These are phyloP conservation scores for Siniperca obscura DNA, from an alignment of 2,797 vertebrate genomes.

Conservation along the genomic window DNA sequence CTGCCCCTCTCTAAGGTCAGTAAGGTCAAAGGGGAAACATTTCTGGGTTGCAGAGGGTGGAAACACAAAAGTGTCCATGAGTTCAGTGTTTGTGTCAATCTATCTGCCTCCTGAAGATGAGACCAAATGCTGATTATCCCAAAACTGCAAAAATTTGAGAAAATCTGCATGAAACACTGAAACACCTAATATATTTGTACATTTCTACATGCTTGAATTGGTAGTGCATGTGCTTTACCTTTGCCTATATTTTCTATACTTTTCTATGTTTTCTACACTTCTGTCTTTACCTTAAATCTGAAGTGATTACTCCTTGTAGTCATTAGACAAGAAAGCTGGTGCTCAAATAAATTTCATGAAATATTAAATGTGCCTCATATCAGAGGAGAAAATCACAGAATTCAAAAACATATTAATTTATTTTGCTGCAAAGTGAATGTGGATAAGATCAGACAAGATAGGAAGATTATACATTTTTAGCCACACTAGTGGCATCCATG, in stretches of 20 bases:
- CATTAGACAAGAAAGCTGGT: not conserved
- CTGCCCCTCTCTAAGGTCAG: constrained; percentile 93
- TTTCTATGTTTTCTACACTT: not conserved
- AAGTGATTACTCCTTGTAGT: not conserved
- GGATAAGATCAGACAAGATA: too few relatives aligned
- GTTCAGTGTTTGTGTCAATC: not conserved
- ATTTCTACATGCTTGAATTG: not conserved
- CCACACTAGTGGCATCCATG: not conserved
- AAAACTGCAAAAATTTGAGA: not conserved
- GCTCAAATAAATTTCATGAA: not conserved
- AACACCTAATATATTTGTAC: not conserved
- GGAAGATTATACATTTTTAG: not conserved
- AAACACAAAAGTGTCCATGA: not conserved
- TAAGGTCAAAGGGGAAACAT: constrained; percentile 25
- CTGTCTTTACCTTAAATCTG: too few relatives aligned
- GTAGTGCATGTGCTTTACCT: not conserved
- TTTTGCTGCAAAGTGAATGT: not conserved
- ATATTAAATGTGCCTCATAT: not conserved
- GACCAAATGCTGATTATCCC: not conserved
- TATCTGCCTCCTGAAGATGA: not conserved
- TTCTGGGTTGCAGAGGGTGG: not conserved
- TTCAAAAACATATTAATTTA: not conserved
- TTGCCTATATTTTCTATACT: not conserved
- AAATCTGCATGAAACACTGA: not conserved
- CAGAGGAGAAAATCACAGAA: not conserved